phyloP scores from a whole-genome alignment of 2,797 vertebrate species.

The Linurgus olivaceus region DNA sequence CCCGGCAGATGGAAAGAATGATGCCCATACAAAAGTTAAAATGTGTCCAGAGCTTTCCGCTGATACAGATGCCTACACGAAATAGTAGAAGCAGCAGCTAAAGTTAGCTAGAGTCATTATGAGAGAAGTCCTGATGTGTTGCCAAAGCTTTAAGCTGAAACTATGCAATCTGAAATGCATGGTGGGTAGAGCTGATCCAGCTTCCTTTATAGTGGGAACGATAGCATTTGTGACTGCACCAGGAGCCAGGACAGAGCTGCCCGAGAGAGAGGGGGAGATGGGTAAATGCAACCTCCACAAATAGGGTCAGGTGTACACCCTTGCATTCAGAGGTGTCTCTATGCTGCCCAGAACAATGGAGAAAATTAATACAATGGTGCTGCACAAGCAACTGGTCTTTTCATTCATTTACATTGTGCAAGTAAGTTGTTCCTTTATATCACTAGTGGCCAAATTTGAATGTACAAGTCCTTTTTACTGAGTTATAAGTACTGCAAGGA shows the following conservation, averaged over 20 bases:
- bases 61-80: background rate
- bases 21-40: background rate
- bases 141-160: background rate
- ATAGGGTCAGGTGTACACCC: background rate
- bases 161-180: accelerated
- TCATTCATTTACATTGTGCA: background rate
- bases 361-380: background rate
- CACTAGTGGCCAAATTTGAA: background rate
- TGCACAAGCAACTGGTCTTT: background rate
- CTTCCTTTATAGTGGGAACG: background rate
- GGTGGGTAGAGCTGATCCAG: background rate
- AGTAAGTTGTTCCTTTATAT: background rate
- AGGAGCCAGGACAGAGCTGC: background rate
- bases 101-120: background rate
- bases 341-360: accelerated
- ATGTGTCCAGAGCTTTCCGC: background rate
- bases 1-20: background rate
- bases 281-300: accelerated
- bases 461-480: background rate
- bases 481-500: background rate
- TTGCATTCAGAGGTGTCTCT: background rate
- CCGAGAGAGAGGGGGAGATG: background rate
- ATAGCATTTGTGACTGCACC: background rate
- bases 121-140: background rate
- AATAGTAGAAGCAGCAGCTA: background rate